Conservation (phyloP, 2,888 invertebrate genomes). For the Hydrotaea cyrtoneurina region DNA sequence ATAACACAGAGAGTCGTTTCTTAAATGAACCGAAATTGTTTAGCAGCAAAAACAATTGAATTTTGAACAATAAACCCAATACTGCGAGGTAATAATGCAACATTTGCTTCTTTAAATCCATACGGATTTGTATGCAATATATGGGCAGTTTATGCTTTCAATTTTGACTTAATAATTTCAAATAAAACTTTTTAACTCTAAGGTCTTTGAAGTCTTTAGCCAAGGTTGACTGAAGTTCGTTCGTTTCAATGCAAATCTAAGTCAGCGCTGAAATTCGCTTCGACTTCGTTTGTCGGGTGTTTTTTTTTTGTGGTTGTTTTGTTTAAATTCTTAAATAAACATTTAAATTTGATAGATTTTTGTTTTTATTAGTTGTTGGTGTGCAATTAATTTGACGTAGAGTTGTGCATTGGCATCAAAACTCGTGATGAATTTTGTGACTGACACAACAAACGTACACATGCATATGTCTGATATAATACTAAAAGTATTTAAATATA, state of each 20-base stretch:
- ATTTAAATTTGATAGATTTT: too few species aligned
- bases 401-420: neutral
- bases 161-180: neutral
- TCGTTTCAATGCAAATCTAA: neutral
- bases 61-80: neutral
- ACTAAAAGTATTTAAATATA: neutral
- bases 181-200: neutral
- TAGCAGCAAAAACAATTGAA: slow-evolving; percentile 1
- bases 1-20: neutral
- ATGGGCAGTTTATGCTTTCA: neutral
- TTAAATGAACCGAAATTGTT: neutral
- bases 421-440: neutral
- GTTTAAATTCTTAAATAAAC: neutral
- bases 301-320: neutral
- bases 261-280: neutral
- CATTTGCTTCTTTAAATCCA: neutral
- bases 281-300: neutral
- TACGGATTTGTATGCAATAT: neutral
- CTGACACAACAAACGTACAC: too few species aligned
- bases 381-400: neutral
- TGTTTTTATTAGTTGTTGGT: neutral
- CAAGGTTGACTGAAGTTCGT: neutral
- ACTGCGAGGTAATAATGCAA: neutral
- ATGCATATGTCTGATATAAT: neutral
- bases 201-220: neutral